Evolutionary conservation across 1,140 invertebrate species (phyloP).

Genomic region (Philaenus spumarius): DNA sequence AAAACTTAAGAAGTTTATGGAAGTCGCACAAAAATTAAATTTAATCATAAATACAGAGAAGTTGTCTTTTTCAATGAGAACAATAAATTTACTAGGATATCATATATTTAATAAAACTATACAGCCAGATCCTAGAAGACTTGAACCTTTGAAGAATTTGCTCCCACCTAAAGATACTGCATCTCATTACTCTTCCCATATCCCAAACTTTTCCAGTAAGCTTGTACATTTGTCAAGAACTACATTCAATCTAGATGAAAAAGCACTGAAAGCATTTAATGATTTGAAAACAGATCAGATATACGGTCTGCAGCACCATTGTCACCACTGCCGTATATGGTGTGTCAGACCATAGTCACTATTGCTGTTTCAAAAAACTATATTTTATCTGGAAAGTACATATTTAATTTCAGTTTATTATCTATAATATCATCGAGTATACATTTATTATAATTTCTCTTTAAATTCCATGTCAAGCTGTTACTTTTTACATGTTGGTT

Average conservation of each 20-base stretch:
- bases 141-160: background rate
- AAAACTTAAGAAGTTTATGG: conserved; percentile 6
- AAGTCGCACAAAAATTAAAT: no score
- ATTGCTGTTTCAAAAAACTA: no score
- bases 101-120: background rate
- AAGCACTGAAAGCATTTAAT: background rate
- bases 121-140: background rate
- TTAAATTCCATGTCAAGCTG: no score
- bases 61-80: background rate
- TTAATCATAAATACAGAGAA: background rate
- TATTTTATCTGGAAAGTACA: no score
- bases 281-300: background rate
- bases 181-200: background rate
- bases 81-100: background rate
- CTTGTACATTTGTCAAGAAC: background rate
- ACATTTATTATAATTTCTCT: no score
- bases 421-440: no score
- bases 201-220: background rate
- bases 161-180: background rate
- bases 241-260: background rate
- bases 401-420: no score
- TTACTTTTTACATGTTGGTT: no score
- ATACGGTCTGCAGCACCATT: no score
- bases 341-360: no score
- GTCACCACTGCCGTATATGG: no score